These are phyloP conservation scores for Panulirus ornatus DNA, from an alignment of 1,140 invertebrate species.

Conservation along the genomic window DNA sequence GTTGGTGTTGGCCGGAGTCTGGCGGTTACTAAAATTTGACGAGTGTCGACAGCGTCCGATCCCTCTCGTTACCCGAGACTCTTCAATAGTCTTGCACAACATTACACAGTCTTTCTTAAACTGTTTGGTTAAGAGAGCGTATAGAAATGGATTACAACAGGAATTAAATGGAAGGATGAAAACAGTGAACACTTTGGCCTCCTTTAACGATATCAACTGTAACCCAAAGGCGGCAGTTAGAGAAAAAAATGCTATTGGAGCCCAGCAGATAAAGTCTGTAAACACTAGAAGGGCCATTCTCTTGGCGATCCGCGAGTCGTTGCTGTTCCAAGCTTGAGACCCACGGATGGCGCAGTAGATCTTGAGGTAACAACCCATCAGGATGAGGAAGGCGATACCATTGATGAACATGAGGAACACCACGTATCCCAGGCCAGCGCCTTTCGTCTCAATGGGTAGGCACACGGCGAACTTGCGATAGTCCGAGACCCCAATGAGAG, in stretches of 20 bases:
- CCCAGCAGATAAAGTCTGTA: slow-evolving; percentile 98
- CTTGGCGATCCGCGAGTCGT: slow-evolving; percentile 97
- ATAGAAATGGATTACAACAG: slow-evolving; percentile 97
- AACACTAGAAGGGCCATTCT: slow-evolving; percentile 98
- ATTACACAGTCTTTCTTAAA: slow-evolving; percentile 98
- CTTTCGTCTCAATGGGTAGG: slow-evolving; percentile 93
- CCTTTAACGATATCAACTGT: slow-evolving; percentile 92
- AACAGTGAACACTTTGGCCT: slow-evolving; percentile 97
- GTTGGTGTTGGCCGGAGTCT: slow-evolving; percentile 92
- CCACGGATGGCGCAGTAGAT: slow-evolving; percentile 98
- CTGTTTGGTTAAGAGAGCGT: slow-evolving; percentile 97
- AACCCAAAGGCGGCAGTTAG: slow-evolving; percentile 94
- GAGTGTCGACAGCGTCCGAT: slow-evolving; percentile 91
- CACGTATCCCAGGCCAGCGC: slow-evolving; percentile 89
- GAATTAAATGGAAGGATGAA: slow-evolving; percentile 96
- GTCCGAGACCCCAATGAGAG: slow-evolving; percentile 93
- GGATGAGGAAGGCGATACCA: slow-evolving; percentile 93
- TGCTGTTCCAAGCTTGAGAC: slow-evolving; percentile 96
- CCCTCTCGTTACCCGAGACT: slow-evolving; percentile 92
- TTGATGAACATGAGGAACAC: slow-evolving; percentile 96
- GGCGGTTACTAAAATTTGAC: slow-evolving; percentile 92
- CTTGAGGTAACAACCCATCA: slow-evolving; percentile 98
- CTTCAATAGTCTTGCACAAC: slow-evolving; percentile 93
- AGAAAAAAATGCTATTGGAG: slow-evolving; percentile 97
- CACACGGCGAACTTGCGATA: slow-evolving; percentile 98